Conservation (phyloP, 2,888 invertebrate species). For the Drosophila basisetae region DNA sequence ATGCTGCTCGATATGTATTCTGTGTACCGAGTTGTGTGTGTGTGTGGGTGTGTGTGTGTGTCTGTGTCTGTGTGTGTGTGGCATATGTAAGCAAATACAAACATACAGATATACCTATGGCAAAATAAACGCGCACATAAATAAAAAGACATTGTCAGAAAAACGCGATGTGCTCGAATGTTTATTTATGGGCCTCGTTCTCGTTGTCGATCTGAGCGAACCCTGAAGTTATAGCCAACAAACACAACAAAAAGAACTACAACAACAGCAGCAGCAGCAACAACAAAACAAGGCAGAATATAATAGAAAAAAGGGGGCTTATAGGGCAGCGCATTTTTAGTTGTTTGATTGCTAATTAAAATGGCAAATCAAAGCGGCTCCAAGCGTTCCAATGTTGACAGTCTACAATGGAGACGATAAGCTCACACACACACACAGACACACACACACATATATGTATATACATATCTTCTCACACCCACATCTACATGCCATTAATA, state of each 20-base stretch:
- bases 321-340: constrained; percentile 39
- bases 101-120: constrained; percentile 58
- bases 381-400: constrained; percentile 67
- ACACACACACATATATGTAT: background rate
- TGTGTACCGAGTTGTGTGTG: constrained; percentile 35
- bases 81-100: constrained; percentile 68
- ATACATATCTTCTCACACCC: constrained; percentile 6
- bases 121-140: constrained; percentile 73
- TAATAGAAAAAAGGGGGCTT: constrained; percentile 13
- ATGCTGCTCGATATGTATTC: constrained; percentile 49
- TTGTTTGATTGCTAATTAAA: constrained; percentile 78
- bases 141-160: constrained; percentile 67
- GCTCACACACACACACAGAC: constrained; percentile 18
- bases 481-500: constrained; percentile 68
- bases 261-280: background rate
- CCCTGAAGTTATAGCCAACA: constrained; percentile 47
- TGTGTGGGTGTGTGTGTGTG: constrained; percentile 9
- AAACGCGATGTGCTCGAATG: constrained; percentile 64
- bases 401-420: constrained; percentile 42
- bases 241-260: constrained; percentile 19
- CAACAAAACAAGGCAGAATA: background rate
- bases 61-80: constrained; percentile 26
- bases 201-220: constrained; percentile 32
- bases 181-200: constrained; percentile 59
- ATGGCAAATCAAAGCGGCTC: constrained; percentile 72